phyloP scores from a whole-genome alignment of 2,797 vertebrate genomes.

The Rallus crepitans region DNA sequence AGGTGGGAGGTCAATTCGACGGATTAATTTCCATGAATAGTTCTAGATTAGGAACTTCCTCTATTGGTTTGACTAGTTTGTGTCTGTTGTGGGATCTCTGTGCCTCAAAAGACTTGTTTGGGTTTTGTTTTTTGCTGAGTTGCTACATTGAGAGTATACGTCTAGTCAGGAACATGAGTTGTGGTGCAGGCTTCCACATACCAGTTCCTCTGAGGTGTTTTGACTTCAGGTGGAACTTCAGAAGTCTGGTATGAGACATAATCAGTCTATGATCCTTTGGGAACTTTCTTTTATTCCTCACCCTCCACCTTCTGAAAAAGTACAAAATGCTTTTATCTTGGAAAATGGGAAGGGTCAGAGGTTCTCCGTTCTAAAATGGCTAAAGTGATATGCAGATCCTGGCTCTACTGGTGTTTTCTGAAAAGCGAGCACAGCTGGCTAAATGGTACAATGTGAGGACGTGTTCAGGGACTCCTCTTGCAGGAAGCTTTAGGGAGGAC shows the following conservation, averaged over 20 bases:
- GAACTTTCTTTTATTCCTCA: neutral
- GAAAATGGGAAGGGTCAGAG: neutral
- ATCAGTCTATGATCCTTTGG: neutral
- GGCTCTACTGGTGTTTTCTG: neutral
- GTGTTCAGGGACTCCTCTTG: neutral
- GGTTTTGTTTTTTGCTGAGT: neutral
- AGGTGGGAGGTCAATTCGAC: conserved; percentile 75
- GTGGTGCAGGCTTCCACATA: neutral
- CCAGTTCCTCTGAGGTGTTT: neutral
- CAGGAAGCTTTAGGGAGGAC: neutral
- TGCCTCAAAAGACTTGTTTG: neutral
- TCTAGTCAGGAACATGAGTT: neutral
- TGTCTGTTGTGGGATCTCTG: neutral
- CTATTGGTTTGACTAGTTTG: neutral
- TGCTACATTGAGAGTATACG: neutral
- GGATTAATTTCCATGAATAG: neutral
- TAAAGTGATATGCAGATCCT: neutral
- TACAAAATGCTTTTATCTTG: neutral
- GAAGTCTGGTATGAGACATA: neutral
- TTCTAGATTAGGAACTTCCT: neutral
- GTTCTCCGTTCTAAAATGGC: neutral
- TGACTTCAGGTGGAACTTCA: neutral
- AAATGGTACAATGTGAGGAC: neutral
- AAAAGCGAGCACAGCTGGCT: neutral
- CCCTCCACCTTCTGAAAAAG: neutral